Conservation (phyloP, 2,888 invertebrate genomes). For the Drosophila demipolita region DNA sequence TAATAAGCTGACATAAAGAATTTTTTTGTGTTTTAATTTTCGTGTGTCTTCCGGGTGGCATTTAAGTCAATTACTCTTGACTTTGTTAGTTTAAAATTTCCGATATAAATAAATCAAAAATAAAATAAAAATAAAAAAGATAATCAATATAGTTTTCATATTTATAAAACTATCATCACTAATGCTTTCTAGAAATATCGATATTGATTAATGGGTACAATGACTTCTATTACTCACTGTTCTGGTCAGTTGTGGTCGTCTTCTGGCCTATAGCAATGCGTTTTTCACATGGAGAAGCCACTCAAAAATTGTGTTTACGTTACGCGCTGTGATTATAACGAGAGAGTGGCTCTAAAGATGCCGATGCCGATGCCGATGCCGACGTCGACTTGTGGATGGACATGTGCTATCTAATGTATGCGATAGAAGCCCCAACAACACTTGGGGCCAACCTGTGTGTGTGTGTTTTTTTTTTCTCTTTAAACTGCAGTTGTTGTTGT, state of each 20-base stretch:
- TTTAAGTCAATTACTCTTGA: background rate
- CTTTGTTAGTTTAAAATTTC: background rate
- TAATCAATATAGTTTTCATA: background rate
- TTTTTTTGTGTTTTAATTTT: background rate
- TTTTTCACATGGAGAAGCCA: slow-evolving; percentile 70
- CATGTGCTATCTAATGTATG: slow-evolving; percentile 57
- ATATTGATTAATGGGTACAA: slow-evolving; percentile 33
- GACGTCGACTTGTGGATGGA: slow-evolving; percentile 46
- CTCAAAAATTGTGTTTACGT: slow-evolving; percentile 77
- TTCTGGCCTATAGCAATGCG: slow-evolving; percentile 47
- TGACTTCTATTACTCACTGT: slow-evolving; percentile 52
- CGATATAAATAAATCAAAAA: too few species aligned
- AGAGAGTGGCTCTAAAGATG: slow-evolving; percentile 54
- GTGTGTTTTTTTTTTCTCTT: background rate
- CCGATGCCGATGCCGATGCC: slow-evolving; percentile 33
- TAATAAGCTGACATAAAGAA: background rate
- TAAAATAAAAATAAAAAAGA: too few species aligned
- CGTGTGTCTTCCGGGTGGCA: background rate
- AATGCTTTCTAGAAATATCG: slow-evolving; percentile 8
- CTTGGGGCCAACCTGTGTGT: slow-evolving; percentile 34
- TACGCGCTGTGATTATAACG: slow-evolving; percentile 77
- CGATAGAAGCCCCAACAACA: slow-evolving; percentile 30
- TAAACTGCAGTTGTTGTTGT: slow-evolving; percentile 14
- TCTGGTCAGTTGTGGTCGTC: slow-evolving; percentile 11
- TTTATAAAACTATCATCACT: background rate